Percentiles rank a stretch among this genome's conserved stretches.
Evolutionary conservation across 2,113 vertebrate genomes (phyloP).

Genomic region (Prinia subflava): DNA sequence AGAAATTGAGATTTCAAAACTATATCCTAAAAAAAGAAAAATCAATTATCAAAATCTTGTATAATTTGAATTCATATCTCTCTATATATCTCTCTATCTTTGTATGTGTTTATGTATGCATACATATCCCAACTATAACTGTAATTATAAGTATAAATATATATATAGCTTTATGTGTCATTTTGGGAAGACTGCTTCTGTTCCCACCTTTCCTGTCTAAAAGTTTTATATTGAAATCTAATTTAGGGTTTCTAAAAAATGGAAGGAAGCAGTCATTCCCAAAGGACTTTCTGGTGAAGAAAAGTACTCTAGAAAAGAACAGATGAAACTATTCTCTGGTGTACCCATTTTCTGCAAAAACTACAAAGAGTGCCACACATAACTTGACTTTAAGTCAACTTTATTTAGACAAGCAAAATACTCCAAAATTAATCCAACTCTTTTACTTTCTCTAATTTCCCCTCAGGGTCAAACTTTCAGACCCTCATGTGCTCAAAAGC

Average conservation of each 20-base stretch:
- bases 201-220: not conserved
- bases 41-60: not conserved
- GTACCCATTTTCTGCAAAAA: not conserved
- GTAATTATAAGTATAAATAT: not conserved
- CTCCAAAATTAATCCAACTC: not conserved
- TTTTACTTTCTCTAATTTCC: not conserved
- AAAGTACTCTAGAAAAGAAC: not conserved
- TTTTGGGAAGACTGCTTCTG: not conserved
- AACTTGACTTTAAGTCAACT: not conserved
- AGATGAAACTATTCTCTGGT: not conserved
- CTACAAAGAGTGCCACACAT: not conserved
- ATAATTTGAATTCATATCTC: not conserved
- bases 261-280: not conserved
- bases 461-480: not conserved
- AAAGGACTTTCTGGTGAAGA: not conserved
- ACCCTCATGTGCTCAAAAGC: accelerated
- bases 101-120: not conserved
- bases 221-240: not conserved
- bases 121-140: not conserved
- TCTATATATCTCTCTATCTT: not conserved
- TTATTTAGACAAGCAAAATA: not conserved
- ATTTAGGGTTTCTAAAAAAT: not conserved
- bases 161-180: not conserved
- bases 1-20: not conserved
- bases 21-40: not conserved